A percentile compares a stretch with the other conserved stretches of the same genome.
These are phyloP conservation scores for Aselliscus stoliczkanus DNA, from an alignment of 2,797 vertebrate species.

Conservation along the genomic window DNA sequence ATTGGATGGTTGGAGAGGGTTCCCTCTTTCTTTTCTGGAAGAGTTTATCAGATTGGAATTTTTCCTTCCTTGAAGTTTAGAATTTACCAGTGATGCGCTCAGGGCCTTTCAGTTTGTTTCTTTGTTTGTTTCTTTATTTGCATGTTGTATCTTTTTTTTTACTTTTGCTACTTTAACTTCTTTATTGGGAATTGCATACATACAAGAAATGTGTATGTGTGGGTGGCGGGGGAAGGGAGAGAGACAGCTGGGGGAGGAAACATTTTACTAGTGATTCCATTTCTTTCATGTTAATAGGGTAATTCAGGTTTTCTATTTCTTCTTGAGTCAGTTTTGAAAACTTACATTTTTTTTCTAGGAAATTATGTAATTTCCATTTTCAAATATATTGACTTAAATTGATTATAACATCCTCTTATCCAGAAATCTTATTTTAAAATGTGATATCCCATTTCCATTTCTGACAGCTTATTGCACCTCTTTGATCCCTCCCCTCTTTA, in stretches of 20 bases:
- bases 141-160: too few relatives aligned
- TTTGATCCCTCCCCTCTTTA: background rate
- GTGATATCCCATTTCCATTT: accelerated
- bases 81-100: background rate
- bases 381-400: too few relatives aligned
- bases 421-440: background rate
- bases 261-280: background rate
- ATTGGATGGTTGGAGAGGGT: too few relatives aligned
- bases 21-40: background rate
- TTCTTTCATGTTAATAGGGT: background rate
- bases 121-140: background rate
- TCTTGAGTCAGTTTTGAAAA: background rate
- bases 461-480: background rate
- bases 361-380: background rate
- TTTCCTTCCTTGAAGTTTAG: background rate
- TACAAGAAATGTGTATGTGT: too few relatives aligned
- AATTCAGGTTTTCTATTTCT: background rate
- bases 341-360: background rate
- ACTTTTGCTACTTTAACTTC: too few relatives aligned
- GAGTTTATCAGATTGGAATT: background rate
- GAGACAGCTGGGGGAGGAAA: too few relatives aligned
- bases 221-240: too few relatives aligned
- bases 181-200: too few relatives aligned
- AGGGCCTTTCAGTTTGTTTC: background rate
- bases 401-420: background rate